These are phyloP conservation scores for Chrysoperla carnea DNA, from an alignment of 1,140 invertebrate species.

Conservation along the genomic window DNA sequence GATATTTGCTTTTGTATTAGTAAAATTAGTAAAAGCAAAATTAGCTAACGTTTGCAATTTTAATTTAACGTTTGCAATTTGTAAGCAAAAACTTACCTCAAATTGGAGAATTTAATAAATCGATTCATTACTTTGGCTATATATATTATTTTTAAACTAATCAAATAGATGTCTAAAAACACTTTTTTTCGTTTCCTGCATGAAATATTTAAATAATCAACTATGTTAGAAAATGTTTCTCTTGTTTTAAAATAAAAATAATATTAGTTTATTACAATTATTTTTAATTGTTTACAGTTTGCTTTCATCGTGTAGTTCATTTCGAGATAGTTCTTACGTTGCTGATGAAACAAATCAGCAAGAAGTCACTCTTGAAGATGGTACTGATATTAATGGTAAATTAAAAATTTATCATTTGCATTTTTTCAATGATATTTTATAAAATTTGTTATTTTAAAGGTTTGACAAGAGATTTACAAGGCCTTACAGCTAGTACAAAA, in stretches of 20 bases:
- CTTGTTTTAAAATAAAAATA: no score
- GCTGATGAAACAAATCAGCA: conserved; percentile 19
- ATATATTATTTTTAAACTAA: no score
- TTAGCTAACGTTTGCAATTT: no score
- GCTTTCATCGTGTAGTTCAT: conserved; percentile 68
- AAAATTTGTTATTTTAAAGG: conserved; percentile 14
- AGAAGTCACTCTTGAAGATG: conserved; percentile 29
- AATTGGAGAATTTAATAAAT: no score
- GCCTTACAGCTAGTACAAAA: conserved; percentile 26
- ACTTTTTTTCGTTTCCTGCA: no score
- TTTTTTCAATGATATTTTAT: background rate
- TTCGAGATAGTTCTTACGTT: conserved; percentile 43
- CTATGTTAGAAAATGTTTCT: no score
- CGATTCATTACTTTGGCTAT: no score
- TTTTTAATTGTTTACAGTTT: conserved; percentile 34
- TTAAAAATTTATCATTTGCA: background rate
- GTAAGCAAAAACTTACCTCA: no score
- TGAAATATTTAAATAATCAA: no score
- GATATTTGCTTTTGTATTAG: background rate
- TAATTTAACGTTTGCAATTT: no score
- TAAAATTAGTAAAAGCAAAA: background rate
- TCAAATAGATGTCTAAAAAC: no score
- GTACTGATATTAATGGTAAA: conserved; percentile 49
- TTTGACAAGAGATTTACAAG: conserved; percentile 28
- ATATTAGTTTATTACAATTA: background rate